phyloP scores from a whole-genome alignment of 2,888 invertebrate species.

The Rhorus exstirpatorius region DNA sequence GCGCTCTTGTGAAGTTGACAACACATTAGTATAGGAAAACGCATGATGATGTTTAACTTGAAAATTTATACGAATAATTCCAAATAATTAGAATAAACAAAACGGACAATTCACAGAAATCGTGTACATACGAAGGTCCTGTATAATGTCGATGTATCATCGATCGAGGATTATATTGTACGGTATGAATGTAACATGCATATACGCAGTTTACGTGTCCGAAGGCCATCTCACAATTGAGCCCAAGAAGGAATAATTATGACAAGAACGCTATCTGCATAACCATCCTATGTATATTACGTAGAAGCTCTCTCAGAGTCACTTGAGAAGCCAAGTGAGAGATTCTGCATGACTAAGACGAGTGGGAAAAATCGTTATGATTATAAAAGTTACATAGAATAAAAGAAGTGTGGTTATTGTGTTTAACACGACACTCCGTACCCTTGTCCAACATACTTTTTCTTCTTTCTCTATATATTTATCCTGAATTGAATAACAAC shows the following conservation, averaged over 20 bases:
- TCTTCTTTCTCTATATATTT: neutral
- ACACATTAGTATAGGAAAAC: too few relatives aligned
- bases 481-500: neutral
- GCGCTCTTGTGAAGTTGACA: too few relatives aligned
- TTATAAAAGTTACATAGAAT: constrained; percentile 27
- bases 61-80: too few relatives aligned
- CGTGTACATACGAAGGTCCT: constrained; percentile 17
- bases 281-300: constrained; percentile 45
- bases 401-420: constrained; percentile 36
- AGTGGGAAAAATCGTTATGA: constrained; percentile 33
- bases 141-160: constrained; percentile 38
- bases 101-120: neutral
- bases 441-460: constrained; percentile 15
- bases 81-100: constrained; percentile 23
- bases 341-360: constrained; percentile 17
- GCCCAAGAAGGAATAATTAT: constrained; percentile 70
- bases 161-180: constrained; percentile 48
- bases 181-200: constrained; percentile 28
- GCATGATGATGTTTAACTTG: too few relatives aligned
- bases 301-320: constrained; percentile 31
- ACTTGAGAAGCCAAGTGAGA: constrained; percentile 14
- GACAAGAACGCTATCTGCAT: constrained; percentile 56
- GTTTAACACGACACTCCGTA: constrained; percentile 14
- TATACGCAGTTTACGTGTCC: constrained; percentile 29
- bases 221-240: constrained; percentile 71